phyloP scores from a whole-genome alignment of 2,113 vertebrate species.

The Saccopteryx bilineata region DNA sequence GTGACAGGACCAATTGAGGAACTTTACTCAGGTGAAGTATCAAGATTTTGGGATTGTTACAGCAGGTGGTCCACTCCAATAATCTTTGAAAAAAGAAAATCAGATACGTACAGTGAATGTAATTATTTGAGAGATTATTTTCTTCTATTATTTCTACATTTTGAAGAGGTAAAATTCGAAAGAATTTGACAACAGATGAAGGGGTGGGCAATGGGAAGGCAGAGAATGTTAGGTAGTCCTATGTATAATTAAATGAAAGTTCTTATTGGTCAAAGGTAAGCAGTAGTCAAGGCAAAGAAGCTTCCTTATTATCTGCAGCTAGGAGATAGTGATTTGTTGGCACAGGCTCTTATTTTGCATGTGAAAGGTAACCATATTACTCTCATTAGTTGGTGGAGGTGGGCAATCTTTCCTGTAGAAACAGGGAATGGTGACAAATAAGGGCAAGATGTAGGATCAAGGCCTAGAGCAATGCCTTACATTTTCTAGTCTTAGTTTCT shows the following conservation, averaged over 20 bases:
- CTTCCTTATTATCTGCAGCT: not conserved
- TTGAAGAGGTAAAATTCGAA: not conserved
- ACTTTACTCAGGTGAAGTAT: not conserved
- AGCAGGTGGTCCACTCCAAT: not conserved
- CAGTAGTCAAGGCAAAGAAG: not conserved
- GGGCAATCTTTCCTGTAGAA: not conserved
- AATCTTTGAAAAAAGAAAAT: not conserved
- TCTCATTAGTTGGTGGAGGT: not conserved
- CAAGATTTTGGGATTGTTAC: not conserved
- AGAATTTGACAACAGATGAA: not conserved
- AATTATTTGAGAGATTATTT: conserved; percentile 3
- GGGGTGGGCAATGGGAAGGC: not conserved
- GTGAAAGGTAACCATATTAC: not conserved
- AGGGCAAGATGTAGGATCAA: not conserved
- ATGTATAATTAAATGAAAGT: not conserved
- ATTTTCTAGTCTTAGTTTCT: not conserved
- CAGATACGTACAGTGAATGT: not conserved
- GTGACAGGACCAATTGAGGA: not conserved
- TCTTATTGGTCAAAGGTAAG: not conserved
- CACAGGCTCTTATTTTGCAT: not conserved
- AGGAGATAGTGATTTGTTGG: not conserved
- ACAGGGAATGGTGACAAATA: not conserved
- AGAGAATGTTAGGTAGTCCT: not conserved
- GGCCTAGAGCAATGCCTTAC: not conserved
- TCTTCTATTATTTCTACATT: not conserved